Evolutionary conservation across 2,888 invertebrate species (phyloP).

Genomic region (Thereva unica): DNA sequence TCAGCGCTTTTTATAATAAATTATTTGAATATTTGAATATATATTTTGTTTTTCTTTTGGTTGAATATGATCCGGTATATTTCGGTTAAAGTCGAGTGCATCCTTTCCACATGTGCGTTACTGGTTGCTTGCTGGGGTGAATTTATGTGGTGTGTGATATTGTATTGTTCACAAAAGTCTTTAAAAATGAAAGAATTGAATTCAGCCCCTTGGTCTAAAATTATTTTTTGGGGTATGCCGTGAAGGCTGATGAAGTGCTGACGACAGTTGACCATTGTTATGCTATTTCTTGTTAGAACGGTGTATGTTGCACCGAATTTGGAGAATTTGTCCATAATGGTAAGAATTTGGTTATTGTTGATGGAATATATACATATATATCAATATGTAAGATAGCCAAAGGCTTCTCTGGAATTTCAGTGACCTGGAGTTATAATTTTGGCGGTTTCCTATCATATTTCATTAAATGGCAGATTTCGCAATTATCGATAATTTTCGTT

Average conservation of each 20-base stretch:
- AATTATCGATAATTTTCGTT: no score
- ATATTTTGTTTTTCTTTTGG: no score
- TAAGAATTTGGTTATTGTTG: conserved; percentile 3
- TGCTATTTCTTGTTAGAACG: background rate
- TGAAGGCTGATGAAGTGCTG: background rate
- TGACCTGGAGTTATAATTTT: background rate
- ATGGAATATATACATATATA: no score
- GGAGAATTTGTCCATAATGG: conserved; percentile 2
- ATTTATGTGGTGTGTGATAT: background rate
- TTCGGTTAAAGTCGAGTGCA: no score
- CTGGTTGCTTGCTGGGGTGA: background rate
- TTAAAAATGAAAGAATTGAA: background rate
- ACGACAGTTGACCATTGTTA: no score
- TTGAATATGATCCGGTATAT: no score
- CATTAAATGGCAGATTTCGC: no score
- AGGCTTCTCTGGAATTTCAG: conserved; percentile 1
- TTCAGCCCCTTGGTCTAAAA: background rate
- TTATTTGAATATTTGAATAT: no score
- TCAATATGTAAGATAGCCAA: no score
- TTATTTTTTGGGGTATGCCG: no score
- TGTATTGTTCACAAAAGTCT: background rate
- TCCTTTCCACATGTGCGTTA: background rate
- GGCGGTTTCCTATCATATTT: background rate
- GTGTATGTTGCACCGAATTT: background rate
- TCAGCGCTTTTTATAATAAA: no score